Base-by-base conservation (phyloP, 2,888 invertebrate genomes). In the Drosophila macrothrix region DNA sequence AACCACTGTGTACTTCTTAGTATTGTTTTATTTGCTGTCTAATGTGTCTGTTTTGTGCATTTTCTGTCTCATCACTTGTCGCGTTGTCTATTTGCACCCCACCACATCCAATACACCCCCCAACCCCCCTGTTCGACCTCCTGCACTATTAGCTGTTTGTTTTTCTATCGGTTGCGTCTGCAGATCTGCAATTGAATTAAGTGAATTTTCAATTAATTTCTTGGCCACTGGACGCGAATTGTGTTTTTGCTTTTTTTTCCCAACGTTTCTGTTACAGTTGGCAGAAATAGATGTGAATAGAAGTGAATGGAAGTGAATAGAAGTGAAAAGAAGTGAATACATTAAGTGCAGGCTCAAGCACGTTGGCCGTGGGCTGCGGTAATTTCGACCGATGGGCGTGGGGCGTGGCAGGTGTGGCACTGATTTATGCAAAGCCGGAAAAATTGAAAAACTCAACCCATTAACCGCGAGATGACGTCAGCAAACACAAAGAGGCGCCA, bases 351-450 rank as follows among this genome's bases (percentile, higher is more conserved):
- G 59, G 55, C 62, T 62, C 53, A 62, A 77, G 65, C 63, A 60
- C 63, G 31, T 54, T 46, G 43, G 19, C 58, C 76, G 70, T 54
- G 52, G 49, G 55, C 49, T 50, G 31, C 14, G 35, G 37, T 25
- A 52, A 43, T 39, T 63, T 54, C 31, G 60, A 25, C 22, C 9
- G 3, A 1, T 16, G 2, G 14, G 53, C 39, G 52, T 10, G 14
- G 7, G 16, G 54, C 5, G 22, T 22, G 28, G 39, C 73, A 64
- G 64, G 75, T 62, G 66, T 71, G 78, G 50, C 73, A 74, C 67
- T 84, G 84, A 84, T 86, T 84, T 88, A 88, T 84, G 88, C 62
- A 88, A 84, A 73, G 43, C 39, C 39, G 35, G 43, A 56, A 52
- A 60, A 56, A 76, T 41, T 43, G 43, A 39, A 56, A 67, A 56